A percentile compares a stretch with the other conserved stretches of the same genome.
These are phyloP conservation scores for Zosterops hypoxanthus DNA, from an alignment of 2,113 vertebrate genomes.

Conservation along the genomic window DNA sequence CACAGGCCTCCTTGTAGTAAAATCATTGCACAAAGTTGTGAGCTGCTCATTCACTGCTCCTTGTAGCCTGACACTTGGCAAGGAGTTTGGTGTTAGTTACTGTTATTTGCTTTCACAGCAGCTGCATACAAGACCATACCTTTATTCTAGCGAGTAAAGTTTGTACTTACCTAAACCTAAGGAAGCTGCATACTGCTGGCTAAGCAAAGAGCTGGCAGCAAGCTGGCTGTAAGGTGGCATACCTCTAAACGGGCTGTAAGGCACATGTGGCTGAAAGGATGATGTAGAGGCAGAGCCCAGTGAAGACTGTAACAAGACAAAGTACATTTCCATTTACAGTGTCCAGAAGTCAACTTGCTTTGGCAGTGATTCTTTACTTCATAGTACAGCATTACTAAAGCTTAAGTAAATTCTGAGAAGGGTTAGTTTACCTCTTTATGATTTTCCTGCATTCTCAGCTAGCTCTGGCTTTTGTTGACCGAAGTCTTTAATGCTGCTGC, in stretches of 20 bases:
- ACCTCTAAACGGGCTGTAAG: constrained; percentile 88
- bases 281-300: constrained; percentile 80
- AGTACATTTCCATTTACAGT: constrained; percentile 54
- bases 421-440: background rate
- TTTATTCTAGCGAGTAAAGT: constrained; percentile 17
- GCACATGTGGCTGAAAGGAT: constrained; percentile 82
- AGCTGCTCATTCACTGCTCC: background rate
- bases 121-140: background rate
- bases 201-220: constrained; percentile 87
- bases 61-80: background rate
- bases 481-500: background rate
- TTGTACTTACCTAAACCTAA: constrained; percentile 87
- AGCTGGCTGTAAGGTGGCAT: constrained; percentile 90
- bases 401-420: background rate
- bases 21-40: background rate
- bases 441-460: constrained; percentile 7
- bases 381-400: background rate
- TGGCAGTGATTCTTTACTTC: constrained; percentile 21
- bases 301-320: constrained; percentile 84
- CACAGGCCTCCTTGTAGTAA: background rate
- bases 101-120: background rate
- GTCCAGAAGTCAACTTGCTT: background rate
- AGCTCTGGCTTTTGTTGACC: background rate
- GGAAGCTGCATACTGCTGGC: constrained; percentile 90
- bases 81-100: background rate